These are phyloP conservation scores for Candoia aspera DNA, from an alignment of 2,113 vertebrate species.

Conservation along the genomic window DNA sequence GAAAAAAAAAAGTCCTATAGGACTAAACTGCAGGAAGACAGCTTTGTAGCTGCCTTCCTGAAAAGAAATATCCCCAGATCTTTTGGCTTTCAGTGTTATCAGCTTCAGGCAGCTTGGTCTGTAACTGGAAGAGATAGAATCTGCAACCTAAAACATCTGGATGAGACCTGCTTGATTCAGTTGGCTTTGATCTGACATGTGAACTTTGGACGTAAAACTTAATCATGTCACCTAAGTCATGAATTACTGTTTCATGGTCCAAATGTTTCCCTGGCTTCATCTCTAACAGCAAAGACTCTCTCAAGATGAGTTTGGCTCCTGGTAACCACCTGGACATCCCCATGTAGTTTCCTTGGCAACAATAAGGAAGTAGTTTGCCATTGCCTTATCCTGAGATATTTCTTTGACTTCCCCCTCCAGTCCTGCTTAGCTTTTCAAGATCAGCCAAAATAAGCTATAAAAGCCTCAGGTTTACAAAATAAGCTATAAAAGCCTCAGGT, in stretches of 20 bases:
- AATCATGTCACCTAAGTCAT: slow-evolving; percentile 19
- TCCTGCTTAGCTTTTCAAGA: neutral
- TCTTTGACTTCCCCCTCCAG: neutral
- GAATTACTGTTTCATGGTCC: slow-evolving; percentile 39
- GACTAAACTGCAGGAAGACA: neutral
- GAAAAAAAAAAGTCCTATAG: neutral
- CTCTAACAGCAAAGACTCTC: neutral
- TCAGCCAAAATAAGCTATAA: slow-evolving; percentile 18
- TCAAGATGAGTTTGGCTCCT: neutral
- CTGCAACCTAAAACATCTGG: neutral
- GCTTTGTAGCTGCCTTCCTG: neutral
- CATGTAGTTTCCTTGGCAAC: neutral
- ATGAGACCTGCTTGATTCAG: neutral
- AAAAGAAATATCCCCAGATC: neutral
- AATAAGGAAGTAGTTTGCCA: neutral
- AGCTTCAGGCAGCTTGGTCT: neutral
- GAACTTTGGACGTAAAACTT: neutral
- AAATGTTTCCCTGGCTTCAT: neutral
- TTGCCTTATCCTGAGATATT: neutral
- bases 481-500: slow-evolving; percentile 53
- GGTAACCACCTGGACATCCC: neutral
- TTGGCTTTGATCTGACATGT: neutral
- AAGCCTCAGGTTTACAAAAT: slow-evolving; percentile 53
- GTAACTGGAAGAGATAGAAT: neutral
- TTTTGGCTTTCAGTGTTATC: neutral